Conservation (phyloP, 1,140 invertebrate species). For the Aricia agestis region DNA sequence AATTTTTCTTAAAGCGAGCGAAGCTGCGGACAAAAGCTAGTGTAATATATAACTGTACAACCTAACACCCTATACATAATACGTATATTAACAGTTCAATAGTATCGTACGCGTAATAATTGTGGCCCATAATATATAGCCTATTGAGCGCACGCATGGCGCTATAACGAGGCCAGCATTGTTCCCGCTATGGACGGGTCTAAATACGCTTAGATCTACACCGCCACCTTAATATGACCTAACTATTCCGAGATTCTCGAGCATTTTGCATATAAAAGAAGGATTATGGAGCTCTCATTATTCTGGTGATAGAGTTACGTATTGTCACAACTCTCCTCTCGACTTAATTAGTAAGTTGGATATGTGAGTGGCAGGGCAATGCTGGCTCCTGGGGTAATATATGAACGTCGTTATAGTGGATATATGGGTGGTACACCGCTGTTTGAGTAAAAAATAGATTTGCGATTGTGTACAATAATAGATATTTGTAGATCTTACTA, state of each 20-base stretch:
- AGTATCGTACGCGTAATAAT: constrained; percentile 6
- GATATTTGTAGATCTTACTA: background rate
- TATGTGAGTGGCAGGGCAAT: constrained; percentile 73
- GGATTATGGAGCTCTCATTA: constrained; percentile 34
- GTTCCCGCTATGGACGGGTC: constrained; percentile 53
- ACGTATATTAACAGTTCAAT: background rate
- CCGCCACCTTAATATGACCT: constrained; percentile 43
- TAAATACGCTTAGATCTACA: constrained; percentile 71
- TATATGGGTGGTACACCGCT: constrained; percentile 50
- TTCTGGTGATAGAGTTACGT: constrained; percentile 55
- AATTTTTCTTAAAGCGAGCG: no score
- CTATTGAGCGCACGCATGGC: constrained; percentile 49
- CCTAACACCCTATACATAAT: background rate
- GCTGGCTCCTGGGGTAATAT: constrained; percentile 61
- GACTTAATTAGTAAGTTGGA: constrained; percentile 75
- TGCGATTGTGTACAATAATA: background rate
- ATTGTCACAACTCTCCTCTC: constrained; percentile 72
- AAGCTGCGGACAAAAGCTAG: no score
- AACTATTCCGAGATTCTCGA: constrained; percentile 7
- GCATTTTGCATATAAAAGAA: constrained; percentile 8
- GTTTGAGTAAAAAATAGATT: constrained; percentile 9
- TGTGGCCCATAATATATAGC: constrained; percentile 24
- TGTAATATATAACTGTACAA: background rate
- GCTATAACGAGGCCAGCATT: constrained; percentile 58
- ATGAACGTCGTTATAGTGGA: constrained; percentile 63